Base-by-base conservation (phyloP, 2,797 vertebrate genomes). In the Artibeus jamaicensis region DNA sequence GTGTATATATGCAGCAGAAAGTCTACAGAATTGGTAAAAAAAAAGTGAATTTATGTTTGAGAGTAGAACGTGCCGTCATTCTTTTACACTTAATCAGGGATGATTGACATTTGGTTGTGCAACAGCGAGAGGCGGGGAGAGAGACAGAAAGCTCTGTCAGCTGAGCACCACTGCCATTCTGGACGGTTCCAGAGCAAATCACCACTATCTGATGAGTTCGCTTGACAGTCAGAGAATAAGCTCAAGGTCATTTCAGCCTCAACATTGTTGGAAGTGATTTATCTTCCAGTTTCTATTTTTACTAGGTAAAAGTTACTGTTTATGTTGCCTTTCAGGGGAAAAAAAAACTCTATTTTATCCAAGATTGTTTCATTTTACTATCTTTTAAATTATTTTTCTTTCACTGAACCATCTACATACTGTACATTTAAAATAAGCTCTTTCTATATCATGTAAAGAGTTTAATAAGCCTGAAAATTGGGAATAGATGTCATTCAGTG, bases 161-260 rank as follows among this genome's bases (percentile, higher is more conserved):
- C 95, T 92, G 96, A 77, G 67, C 5, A 22, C 50, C 21, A 5
- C 1, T 29, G 85, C 57, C 84, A 53, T n/a, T 96, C 59, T 48
- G 95, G 93, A 78, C 34, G 83, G 82, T 78, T 71, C 77, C 67
- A 57, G 42, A 92, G 95, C 95, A 53, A 96, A 93, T 89, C 84
- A 86, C 57, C 55, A 8, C 67, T 62, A 55, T 65, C 39, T 94
- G 82, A 92, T 79, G 91, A 2, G 18, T 82, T 34, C 95, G 32
- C 74, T 62, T 96, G 87, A 92, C 89, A 77, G 94, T 85, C 73
- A 92, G 48, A 83, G 34, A 94, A 78, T 76, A 91, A 94, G 62
- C 65, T 95, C 91, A 98, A 97, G 89, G 84, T 96, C 79, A 95
- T 39, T 89, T 77, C 87, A 96, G 84, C 34, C 24, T 65, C 91